Percentiles rank a stretch among this genome's conserved stretches.
Conservation (phyloP, 1,140 invertebrate genomes). For the Coptotermes formosanus region DNA sequence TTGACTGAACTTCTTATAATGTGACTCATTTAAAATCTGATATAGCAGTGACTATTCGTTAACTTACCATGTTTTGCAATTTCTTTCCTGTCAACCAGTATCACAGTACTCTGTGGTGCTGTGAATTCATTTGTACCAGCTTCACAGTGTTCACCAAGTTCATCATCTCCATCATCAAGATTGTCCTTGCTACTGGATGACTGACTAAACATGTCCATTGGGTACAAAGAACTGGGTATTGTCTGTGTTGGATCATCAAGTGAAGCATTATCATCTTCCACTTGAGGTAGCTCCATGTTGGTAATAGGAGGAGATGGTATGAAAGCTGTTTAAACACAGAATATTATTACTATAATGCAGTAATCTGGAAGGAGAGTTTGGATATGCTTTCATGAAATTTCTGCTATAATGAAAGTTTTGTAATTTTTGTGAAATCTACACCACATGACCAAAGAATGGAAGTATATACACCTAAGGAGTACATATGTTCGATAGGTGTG, state of each 20-base stretch:
- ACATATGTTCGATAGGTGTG: no score
- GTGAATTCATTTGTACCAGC: constrained; percentile 33
- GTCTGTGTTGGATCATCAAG: constrained; percentile 26
- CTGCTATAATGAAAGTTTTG: no score
- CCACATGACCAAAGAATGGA: no score
- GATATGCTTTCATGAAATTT: no score
- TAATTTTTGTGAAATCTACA: no score
- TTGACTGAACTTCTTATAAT: no score
- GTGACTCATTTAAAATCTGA: neutral
- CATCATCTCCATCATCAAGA: constrained; percentile 21
- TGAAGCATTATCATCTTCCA: neutral
- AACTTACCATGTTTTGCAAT: constrained; percentile 17
- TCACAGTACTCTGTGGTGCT: neutral
- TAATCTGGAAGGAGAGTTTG: no score
- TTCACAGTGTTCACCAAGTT: constrained; percentile 30
- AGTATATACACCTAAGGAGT: no score
- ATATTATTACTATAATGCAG: neutral
- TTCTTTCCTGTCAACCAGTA: constrained; percentile 22
- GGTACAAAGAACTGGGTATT: constrained; percentile 23
- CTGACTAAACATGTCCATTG: constrained; percentile 31
- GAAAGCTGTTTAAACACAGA: constrained; percentile 4
- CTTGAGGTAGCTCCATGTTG: neutral
- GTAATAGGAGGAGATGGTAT: constrained; percentile 10
- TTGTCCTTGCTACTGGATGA: neutral
- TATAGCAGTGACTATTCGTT: neutral